Conservation (phyloP, 1,140 invertebrate species). For the Anastrepha ludens region DNA sequence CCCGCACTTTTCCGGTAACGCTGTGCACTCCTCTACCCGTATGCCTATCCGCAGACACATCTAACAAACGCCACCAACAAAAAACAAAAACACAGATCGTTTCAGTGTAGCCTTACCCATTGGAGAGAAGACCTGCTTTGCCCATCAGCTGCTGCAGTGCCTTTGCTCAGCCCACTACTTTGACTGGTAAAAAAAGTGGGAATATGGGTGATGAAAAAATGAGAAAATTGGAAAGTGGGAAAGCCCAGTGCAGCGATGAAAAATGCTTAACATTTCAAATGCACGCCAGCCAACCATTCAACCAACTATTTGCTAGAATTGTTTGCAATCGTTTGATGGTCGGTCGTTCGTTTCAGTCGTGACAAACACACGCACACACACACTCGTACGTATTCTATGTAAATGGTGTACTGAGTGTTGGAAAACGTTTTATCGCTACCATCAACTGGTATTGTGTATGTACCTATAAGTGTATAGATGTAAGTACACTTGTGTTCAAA, state of each 20-base stretch:
- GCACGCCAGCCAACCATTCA: constrained; percentile 23
- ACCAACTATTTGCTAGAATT: constrained; percentile 12
- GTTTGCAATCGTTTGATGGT: constrained; percentile 37
- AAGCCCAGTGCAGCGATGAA: background rate
- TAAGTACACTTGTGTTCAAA: background rate
- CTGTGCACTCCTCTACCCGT: background rate
- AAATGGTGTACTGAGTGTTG: background rate
- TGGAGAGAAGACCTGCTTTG: too few relatives aligned
- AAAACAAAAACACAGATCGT: too few relatives aligned
- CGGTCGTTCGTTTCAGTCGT: background rate
- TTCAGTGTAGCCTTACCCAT: too few relatives aligned
- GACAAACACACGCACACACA: background rate
- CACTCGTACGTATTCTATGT: background rate
- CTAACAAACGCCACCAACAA: background rate
- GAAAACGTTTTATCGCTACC: constrained; percentile 21
- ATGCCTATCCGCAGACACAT: background rate
- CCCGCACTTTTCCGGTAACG: constrained; percentile 3
- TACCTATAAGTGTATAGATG: background rate
- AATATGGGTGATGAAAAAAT: background rate
- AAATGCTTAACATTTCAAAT: constrained; percentile 40
- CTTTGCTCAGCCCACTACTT: background rate
- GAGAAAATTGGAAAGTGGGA: background rate
- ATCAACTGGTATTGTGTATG: background rate
- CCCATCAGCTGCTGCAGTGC: background rate
- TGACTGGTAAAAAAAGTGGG: background rate